Conservation (phyloP, 1,140 invertebrate species). For the Pissodes strobi region DNA sequence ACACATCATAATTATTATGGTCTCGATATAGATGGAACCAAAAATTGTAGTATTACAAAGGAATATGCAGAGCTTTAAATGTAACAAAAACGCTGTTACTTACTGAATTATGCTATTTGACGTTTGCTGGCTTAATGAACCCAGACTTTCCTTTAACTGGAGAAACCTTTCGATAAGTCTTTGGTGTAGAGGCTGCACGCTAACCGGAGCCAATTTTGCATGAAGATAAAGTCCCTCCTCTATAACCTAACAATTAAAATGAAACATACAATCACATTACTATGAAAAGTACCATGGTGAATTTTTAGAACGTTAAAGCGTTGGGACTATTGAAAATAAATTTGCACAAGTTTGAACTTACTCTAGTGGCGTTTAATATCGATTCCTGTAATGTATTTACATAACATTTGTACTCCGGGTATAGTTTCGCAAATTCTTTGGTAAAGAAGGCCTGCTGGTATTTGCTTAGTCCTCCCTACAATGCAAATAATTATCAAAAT, state of each 20-base stretch:
- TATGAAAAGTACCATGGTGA: background rate
- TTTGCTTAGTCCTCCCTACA: slow-evolving; percentile 86
- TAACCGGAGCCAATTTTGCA: slow-evolving; percentile 77
- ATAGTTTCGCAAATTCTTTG: slow-evolving; percentile 75
- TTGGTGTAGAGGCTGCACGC: slow-evolving; percentile 85
- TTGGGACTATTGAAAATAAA: too few relatives aligned
- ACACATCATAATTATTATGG: too few relatives aligned
- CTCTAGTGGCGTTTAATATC: slow-evolving; percentile 75
- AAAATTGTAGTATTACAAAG: too few relatives aligned
- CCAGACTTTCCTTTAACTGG: slow-evolving; percentile 74
- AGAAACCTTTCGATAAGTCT: slow-evolving; percentile 83
- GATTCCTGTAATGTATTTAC: slow-evolving; percentile 75
- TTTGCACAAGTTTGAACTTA: too few relatives aligned
- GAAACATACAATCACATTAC: too few relatives aligned
- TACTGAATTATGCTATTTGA: slow-evolving; percentile 79
- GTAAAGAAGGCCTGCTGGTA: slow-evolving; percentile 93
- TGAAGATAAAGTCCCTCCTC: slow-evolving; percentile 82
- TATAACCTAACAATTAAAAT: slow-evolving; percentile 63
- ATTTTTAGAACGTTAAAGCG: too few relatives aligned
- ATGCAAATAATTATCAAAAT: too few relatives aligned
- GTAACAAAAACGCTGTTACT: too few relatives aligned
- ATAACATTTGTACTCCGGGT: slow-evolving; percentile 74
- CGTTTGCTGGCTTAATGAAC: slow-evolving; percentile 67
- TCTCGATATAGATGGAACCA: too few relatives aligned
- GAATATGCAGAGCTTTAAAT: too few relatives aligned